Conservation (phyloP, 2,113 vertebrate genomes). For the Stictonetta naevosa region DNA sequence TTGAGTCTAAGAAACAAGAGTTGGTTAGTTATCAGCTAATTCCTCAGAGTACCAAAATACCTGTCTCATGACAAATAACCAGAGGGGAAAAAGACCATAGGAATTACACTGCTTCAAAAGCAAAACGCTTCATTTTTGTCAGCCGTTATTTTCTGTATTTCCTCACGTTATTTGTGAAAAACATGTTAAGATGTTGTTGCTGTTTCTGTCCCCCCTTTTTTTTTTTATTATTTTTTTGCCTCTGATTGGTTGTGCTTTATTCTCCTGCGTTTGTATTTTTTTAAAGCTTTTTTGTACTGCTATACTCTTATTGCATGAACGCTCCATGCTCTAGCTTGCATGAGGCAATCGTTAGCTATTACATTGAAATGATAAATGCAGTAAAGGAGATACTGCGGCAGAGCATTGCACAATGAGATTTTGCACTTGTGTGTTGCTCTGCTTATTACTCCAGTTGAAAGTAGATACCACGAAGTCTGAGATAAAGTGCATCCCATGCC, state of each 20-base stretch:
- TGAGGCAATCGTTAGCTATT: not conserved
- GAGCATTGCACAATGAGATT: not conserved
- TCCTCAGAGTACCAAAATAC: not conserved
- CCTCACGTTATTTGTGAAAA: not conserved
- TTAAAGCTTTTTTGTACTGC: not conserved
- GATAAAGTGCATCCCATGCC: not conserved
- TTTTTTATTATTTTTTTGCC: slow-evolving; percentile 2
- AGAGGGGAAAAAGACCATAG: not conserved
- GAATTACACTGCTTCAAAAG: not conserved
- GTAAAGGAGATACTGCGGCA: not conserved
- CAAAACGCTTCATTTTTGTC: not conserved
- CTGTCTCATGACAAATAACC: not conserved
- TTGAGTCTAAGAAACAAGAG: not conserved
- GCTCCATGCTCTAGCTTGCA: not conserved
- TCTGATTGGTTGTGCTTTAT: not conserved
- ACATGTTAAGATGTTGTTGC: not conserved
- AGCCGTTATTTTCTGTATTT: not conserved
- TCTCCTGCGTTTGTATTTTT: not conserved
- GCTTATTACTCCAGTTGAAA: not conserved
- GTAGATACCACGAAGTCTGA: not conserved
- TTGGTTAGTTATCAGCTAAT: not conserved
- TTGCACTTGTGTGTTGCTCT: not conserved
- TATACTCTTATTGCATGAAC: not conserved
- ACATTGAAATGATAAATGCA: not conserved
- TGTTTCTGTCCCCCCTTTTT: slow-evolving; percentile 10